Evolutionary conservation across 2,888 invertebrate species (phyloP).

Genomic region (Heliconius erato): DNA sequence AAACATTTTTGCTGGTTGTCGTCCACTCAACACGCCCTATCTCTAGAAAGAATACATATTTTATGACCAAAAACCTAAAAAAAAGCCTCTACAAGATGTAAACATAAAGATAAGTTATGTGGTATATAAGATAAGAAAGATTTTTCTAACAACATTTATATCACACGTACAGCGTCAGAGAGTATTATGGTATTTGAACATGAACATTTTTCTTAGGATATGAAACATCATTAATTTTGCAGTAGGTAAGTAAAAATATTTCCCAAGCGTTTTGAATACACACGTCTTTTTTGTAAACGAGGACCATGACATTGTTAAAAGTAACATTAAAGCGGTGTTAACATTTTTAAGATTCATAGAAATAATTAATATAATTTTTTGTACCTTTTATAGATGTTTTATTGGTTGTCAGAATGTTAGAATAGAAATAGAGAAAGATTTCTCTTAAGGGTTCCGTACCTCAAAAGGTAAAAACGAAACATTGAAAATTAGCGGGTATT

Average conservation of each 20-base stretch:
- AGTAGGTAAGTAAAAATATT: conserved; percentile 9
- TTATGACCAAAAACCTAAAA: not conserved
- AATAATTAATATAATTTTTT: not conserved
- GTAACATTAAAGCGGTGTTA: not conserved
- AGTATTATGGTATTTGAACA: conserved; percentile 9
- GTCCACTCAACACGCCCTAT: no score
- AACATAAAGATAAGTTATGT: not conserved
- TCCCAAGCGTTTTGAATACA: not conserved
- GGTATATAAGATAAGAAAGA: not conserved
- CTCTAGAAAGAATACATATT: no score
- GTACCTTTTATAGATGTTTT: no score
- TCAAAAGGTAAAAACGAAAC: no score
- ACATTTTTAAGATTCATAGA: not conserved
- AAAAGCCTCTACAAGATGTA: not conserved
- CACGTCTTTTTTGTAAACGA: not conserved
- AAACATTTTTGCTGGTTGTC: no score
- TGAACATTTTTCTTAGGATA: conserved; percentile 16
- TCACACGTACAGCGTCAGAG: conserved; percentile 8
- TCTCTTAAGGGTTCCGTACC: no score
- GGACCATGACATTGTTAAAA: not conserved
- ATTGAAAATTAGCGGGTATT: no score
- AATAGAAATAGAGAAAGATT: no score
- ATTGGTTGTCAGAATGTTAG: no score
- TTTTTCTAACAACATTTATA: conserved; percentile 7
- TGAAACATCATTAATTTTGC: conserved; percentile 23